Evolutionary conservation across 1,140 invertebrate species (phyloP).

Genomic region (Drosophila nasuta): DNA sequence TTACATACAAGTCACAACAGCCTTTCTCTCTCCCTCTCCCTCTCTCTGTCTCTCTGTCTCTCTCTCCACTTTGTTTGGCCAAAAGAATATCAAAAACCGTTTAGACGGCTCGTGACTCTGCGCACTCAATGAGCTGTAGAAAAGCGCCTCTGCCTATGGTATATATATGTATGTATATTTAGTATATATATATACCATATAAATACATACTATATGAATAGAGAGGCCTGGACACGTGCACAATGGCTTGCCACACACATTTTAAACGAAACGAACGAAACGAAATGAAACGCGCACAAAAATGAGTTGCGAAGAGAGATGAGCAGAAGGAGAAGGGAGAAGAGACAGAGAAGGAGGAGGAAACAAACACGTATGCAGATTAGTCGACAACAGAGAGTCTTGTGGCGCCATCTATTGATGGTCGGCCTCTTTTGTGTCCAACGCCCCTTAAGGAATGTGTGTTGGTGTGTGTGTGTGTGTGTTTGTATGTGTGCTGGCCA

Average conservation of each 20-base stretch:
- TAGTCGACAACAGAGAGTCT: slow-evolving; percentile 4
- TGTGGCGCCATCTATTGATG: slow-evolving; percentile 22
- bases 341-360: neutral
- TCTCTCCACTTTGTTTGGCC: slow-evolving; percentile 6
- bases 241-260: slow-evolving; percentile 23
- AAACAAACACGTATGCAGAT: slow-evolving; percentile 5
- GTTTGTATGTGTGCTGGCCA: neutral
- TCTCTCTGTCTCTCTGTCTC: neutral
- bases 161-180: slow-evolving; percentile 3
- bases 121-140: slow-evolving; percentile 17
- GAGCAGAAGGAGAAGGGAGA: neutral
- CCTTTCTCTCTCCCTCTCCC: neutral
- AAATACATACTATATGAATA: neutral
- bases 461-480: neutral
- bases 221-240: slow-evolving; percentile 39
- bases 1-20: slow-evolving; percentile 38
- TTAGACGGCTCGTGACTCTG: slow-evolving; percentile 40
- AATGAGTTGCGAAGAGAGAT: neutral
- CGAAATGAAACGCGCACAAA: slow-evolving; percentile 5
- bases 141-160: neutral
- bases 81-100: slow-evolving; percentile 44
- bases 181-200: slow-evolving; percentile 3
- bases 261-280: slow-evolving; percentile 4
- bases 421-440: slow-evolving; percentile 1
- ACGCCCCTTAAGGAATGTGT: slow-evolving; percentile 17